Percentiles rank a stretch among this genome's conserved stretches.
These are phyloP conservation scores for Zosterops borbonicus DNA, from an alignment of 2,113 vertebrate species.

Conservation along the genomic window DNA sequence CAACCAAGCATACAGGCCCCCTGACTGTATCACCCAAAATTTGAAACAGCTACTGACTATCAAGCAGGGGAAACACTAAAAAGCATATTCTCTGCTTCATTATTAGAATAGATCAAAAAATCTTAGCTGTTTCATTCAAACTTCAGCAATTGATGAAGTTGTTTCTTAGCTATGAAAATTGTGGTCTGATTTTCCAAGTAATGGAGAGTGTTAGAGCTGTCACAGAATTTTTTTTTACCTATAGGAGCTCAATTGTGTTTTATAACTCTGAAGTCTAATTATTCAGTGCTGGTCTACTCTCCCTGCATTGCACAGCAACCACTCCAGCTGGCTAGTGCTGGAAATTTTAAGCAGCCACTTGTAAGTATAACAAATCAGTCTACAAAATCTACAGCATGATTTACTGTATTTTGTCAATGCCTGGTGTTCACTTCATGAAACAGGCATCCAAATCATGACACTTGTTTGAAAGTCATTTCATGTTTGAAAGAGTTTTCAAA, in stretches of 20 bases:
- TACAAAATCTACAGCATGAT: neutral
- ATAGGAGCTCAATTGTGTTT: neutral
- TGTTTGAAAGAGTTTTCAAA: neutral
- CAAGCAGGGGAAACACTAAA: neutral
- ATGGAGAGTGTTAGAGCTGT: neutral
- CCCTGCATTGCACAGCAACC: neutral
- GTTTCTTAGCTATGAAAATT: neutral
- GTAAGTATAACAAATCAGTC: neutral
- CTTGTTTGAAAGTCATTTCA: neutral
- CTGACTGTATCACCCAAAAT: neutral
- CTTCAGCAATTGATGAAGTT: neutral
- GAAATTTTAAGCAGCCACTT: neutral
- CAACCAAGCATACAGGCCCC: neutral
- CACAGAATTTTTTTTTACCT: neutral
- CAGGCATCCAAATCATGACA: neutral
- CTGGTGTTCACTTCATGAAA: neutral
- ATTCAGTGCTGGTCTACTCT: neutral
- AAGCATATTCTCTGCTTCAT: neutral
- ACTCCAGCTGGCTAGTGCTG: neutral
- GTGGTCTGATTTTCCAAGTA: neutral
- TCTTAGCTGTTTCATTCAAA: neutral
- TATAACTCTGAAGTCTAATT: neutral
- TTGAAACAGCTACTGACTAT: neutral
- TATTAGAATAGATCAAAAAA: neutral
- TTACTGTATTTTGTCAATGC: neutral